phyloP scores from a whole-genome alignment of 2,113 vertebrate genomes.

The Phrynosoma blainvillii region DNA sequence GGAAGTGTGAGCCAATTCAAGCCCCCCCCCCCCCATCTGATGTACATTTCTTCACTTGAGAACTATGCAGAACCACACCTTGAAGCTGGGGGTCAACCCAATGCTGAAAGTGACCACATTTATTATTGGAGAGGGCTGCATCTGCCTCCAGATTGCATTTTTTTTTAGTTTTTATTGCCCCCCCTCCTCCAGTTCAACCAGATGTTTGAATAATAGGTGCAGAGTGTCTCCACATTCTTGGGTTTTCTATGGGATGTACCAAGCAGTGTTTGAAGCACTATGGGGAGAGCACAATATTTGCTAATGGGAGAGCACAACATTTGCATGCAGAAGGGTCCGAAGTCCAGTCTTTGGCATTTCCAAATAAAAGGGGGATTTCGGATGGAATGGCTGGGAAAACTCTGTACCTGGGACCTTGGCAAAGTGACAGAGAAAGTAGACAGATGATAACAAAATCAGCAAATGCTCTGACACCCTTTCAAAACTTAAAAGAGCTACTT shows the following conservation, averaged over 20 bases:
- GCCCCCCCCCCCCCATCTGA: neutral
- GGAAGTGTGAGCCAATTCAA: neutral
- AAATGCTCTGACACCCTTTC: neutral
- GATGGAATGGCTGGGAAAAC: neutral
- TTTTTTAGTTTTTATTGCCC: neutral
- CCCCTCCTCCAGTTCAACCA: neutral
- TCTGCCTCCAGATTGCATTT: slow-evolving; percentile 35
- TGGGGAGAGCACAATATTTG: neutral
- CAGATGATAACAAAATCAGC: neutral
- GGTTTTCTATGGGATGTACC: neutral
- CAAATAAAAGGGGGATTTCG: neutral
- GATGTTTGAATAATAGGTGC: neutral
- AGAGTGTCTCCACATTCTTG: neutral
- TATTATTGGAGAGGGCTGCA: neutral
- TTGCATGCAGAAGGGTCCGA: neutral
- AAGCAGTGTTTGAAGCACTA: neutral
- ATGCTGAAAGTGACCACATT: neutral
- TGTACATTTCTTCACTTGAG: slow-evolving; percentile 18
- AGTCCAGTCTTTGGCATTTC: neutral
- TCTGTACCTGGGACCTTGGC: neutral
- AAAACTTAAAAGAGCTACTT: neutral
- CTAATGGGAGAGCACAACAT: neutral
- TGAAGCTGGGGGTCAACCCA: neutral
- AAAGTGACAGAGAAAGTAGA: neutral
- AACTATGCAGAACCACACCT: slow-evolving; percentile 14